Evolutionary conservation across 2,888 invertebrate species (phyloP), one percentile per base, ranked within the genome.

Genomic region (Tubiluchus corallicola): DNA sequence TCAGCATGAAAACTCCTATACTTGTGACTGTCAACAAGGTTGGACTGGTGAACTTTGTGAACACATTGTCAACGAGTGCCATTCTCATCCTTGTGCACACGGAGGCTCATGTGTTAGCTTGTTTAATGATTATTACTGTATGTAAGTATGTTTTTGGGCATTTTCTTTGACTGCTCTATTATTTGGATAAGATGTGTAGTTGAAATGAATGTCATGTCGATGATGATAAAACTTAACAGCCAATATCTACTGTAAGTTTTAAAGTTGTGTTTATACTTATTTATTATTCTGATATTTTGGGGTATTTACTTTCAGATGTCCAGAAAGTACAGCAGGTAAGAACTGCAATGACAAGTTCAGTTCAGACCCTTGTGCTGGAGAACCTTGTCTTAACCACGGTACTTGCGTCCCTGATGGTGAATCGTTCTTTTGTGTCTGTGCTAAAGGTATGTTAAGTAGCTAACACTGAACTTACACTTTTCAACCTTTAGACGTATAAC

Each of bases 81-180:
- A 76, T 54, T 77, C 77, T 50, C 71, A 74, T 46, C 90, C 92
- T 1, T 94, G 94, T 59, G 82, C 85, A 61, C 94, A 94, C 62
- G 82, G 85, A 59, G 88, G 88, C 16, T 76, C 71, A 38, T 90
- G 88, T 62, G 84, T 90, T 48, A 79, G 88, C 58, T 71, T 88
- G 13, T 88, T 88, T 77, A 79, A 84, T 66, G 84, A 84, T 59
- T 85, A 74, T 60, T 81, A 84, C 75, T 85, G 84, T 59, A 83
- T 84, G 75, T n/a, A n/a, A n/a, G n/a, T n/a, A n/a, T n/a, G n/a
- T n/a, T n/a, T n/a, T n/a, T n/a, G n/a, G n/a, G n/a, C n/a, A n/a
- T n/a, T n/a, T n/a, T n/a, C n/a, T n/a, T n/a, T n/a, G n/a, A n/a
- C n/a, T n/a, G n/a, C n/a, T n/a, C n/a, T n/a, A n/a, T n/a, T n/a